These are phyloP conservation scores for Rotaria macrura DNA, from an alignment of 2,888 invertebrate genomes.

Conservation along the genomic window DNA sequence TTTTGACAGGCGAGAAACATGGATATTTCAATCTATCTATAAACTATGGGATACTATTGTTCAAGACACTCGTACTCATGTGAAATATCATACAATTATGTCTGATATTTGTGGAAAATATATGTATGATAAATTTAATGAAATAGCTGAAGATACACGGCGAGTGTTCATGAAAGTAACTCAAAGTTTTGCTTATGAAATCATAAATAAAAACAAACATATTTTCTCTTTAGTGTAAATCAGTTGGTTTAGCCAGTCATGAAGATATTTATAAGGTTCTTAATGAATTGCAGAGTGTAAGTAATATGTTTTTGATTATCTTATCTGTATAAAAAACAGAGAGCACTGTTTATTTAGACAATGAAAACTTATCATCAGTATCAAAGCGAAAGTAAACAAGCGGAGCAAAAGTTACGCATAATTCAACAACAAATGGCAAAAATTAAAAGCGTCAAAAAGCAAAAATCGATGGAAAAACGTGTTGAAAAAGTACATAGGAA, in stretches of 20 bases:
- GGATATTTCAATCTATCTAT: slow-evolving; percentile 77
- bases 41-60: slow-evolving; percentile 82
- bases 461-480: slow-evolving; percentile 77
- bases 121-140: slow-evolving; percentile 69
- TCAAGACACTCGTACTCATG: slow-evolving; percentile 71
- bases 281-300: slow-evolving; percentile 65
- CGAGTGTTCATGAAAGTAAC: slow-evolving; percentile 68
- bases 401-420: slow-evolving; percentile 68
- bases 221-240: slow-evolving; percentile 58
- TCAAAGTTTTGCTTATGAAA: no score
- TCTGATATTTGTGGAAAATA: slow-evolving; percentile 79
- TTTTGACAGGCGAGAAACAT: slow-evolving; percentile 67
- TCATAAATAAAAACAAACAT: no score
- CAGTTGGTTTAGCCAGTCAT: slow-evolving; percentile 77
- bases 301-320: not conserved
- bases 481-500: slow-evolving; percentile 64
- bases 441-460: slow-evolving; percentile 58
- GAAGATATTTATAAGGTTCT: slow-evolving; percentile 81
- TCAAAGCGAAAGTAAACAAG: slow-evolving; percentile 72
- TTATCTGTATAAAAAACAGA: not conserved
- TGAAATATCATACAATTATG: slow-evolving; percentile 76
- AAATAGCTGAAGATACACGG: slow-evolving; percentile 74
- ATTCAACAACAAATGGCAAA: slow-evolving; percentile 65
- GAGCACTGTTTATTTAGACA: slow-evolving; percentile 42
- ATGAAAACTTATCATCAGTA: slow-evolving; percentile 88